Evolutionary conservation across 2,888 invertebrate genomes (phyloP).

Genomic region (Monochamus alternatus): DNA sequence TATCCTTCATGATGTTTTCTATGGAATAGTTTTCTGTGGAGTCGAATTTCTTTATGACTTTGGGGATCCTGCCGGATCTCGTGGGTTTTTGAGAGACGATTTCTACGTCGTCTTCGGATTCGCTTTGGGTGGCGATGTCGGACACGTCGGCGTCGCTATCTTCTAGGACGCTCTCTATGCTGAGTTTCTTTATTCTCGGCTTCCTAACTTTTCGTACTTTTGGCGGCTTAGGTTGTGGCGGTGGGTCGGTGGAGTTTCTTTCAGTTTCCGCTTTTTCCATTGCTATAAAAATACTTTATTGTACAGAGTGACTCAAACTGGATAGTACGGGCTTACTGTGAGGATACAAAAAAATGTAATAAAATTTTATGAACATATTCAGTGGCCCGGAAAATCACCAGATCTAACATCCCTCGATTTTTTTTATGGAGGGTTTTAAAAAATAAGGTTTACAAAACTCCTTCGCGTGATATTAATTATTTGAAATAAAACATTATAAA

Average conservation of each 20-base stretch:
- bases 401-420: too few species aligned
- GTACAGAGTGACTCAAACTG: background rate
- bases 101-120: slow-evolving; percentile 56
- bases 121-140: slow-evolving; percentile 53
- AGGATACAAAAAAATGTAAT: too few species aligned
- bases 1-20: slow-evolving; percentile 33
- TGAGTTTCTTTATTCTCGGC: slow-evolving; percentile 46
- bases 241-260: background rate
- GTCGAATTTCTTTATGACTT: slow-evolving; percentile 60
- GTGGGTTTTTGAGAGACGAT: slow-evolving; percentile 67
- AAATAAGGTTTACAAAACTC: too few species aligned
- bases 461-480: too few species aligned
- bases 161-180: slow-evolving; percentile 55
- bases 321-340: too few species aligned
- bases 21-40: slow-evolving; percentile 28
- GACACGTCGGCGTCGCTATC: slow-evolving; percentile 60
- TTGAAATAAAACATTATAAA: too few species aligned
- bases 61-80: slow-evolving; percentile 70
- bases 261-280: background rate
- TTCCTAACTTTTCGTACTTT: slow-evolving; percentile 41
- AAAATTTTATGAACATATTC: too few species aligned
- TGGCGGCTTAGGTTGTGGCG: slow-evolving; percentile 28
- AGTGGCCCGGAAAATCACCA: too few species aligned
- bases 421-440: too few species aligned
- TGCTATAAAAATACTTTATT: background rate